phyloP scores from a whole-genome alignment of 64 coral and sea anemone genomes.

The Pachyseris speciosa region DNA sequence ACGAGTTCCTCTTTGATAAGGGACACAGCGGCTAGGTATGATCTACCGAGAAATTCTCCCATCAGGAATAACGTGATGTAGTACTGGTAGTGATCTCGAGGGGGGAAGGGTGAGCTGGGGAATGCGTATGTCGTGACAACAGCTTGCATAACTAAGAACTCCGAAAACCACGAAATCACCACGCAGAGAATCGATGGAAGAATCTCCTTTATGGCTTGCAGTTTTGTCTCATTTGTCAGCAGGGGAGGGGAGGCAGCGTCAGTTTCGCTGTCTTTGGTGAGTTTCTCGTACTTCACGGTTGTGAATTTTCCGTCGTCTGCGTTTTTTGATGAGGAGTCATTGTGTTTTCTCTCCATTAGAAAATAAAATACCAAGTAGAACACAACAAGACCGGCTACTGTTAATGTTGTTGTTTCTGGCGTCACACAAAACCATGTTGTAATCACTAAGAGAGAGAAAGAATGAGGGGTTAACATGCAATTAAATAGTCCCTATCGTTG shows the following conservation, averaged over 20 bases:
- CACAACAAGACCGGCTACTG: slow-evolving; percentile 78
- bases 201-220: slow-evolving; percentile 66
- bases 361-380: slow-evolving; percentile 79
- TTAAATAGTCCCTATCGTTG: too few relatives aligned
- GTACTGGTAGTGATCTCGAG: slow-evolving; percentile 92
- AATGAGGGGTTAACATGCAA: too few relatives aligned
- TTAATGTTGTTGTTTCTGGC: slow-evolving; percentile 74
- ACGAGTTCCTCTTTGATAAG: slow-evolving; percentile 56
- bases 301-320: not conserved
- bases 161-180: slow-evolving; percentile 81
- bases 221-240: slow-evolving; percentile 67
- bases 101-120: slow-evolving; percentile 82
- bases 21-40: slow-evolving; percentile 66
- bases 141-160: slow-evolving; percentile 85
- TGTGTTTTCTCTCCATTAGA: slow-evolving; percentile 93
- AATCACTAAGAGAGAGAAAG: slow-evolving; percentile 59
- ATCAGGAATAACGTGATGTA: slow-evolving; percentile 79
- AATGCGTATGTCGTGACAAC: slow-evolving; percentile 86
- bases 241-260: not conserved
- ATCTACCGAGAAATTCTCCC: slow-evolving; percentile 87
- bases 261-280: not conserved
- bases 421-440: slow-evolving; percentile 92
- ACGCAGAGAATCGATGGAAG: slow-evolving; percentile 42
- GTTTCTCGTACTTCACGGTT: slow-evolving; percentile 17
- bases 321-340: not conserved